A percentile compares a stretch with the other conserved stretches of the same genome.
Conservation (phyloP, 2,113 vertebrate species). For the Galemys pyrenaicus region DNA sequence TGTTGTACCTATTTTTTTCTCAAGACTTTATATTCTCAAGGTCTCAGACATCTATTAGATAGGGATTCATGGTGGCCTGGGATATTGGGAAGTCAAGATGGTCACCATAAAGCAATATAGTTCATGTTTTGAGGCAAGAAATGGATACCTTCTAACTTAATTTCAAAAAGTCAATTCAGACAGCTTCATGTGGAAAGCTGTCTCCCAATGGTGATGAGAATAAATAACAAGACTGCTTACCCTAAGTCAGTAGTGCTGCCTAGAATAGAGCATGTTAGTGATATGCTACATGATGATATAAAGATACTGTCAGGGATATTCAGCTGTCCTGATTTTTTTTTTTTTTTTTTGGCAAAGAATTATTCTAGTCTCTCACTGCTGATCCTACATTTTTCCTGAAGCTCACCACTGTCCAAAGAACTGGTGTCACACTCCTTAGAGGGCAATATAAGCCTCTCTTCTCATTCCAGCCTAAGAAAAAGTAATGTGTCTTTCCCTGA, state of each 20-base stretch:
- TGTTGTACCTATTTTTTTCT: background rate
- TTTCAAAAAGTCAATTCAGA: background rate
- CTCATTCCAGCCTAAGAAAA: background rate
- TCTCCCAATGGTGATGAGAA: background rate
- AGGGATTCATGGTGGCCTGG: background rate
- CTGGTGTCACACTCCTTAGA: rapidly evolving
- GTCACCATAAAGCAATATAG: background rate
- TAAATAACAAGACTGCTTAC: background rate
- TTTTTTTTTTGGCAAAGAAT: too few species aligned
- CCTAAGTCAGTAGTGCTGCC: background rate
- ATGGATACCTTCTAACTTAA: background rate
- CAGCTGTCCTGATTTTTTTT: background rate
- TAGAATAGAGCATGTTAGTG: background rate
- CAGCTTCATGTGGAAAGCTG: background rate
- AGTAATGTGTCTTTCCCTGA: background rate
- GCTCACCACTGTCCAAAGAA: background rate
- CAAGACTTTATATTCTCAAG: background rate
- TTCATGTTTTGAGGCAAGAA: background rate
- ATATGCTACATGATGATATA: background rate
- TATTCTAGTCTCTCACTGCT: too few species aligned
- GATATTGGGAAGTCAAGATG: background rate
- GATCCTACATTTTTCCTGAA: background rate
- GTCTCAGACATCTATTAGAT: background rate
- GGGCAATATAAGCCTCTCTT: too few species aligned
- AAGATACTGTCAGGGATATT: background rate